These are phyloP conservation scores for Alauda arvensis DNA, from an alignment of 2,797 vertebrate genomes.

Conservation along the genomic window DNA sequence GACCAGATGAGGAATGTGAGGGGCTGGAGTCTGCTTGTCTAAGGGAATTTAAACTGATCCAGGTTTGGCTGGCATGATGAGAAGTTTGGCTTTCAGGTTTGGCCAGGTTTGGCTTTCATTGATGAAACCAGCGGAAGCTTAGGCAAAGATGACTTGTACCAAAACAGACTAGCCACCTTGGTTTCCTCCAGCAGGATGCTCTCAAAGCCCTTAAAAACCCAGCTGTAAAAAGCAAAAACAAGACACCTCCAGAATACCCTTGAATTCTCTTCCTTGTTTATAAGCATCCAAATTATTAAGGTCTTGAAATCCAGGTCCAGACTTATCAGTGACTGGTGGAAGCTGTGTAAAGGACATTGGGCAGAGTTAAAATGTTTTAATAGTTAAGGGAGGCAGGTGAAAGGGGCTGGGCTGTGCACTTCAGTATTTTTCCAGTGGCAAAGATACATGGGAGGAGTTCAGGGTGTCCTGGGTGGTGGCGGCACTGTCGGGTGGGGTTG, in stretches of 20 bases:
- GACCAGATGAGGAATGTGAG: background rate
- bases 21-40: background rate
- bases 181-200: background rate
- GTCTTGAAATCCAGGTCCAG: background rate
- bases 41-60: background rate
- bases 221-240: background rate
- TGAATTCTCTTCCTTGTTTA: background rate
- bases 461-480: background rate
- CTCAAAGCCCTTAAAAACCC: background rate
- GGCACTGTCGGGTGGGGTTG: rapidly evolving
- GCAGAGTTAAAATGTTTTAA: background rate
- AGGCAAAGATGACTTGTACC: background rate
- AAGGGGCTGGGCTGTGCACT: background rate
- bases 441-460: background rate
- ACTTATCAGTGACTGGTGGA: background rate
- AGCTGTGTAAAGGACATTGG: background rate
- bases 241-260: background rate
- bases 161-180: background rate
- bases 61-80: background rate
- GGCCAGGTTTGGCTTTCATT: background rate
- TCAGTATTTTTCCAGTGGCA: background rate
- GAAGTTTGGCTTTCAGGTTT: background rate
- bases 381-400: background rate
- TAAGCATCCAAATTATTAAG: background rate
- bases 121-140: background rate